These are phyloP conservation scores for Noctuana brunneofusca DNA, from an alignment of 2,888 invertebrate genomes.

Conservation along the genomic window DNA sequence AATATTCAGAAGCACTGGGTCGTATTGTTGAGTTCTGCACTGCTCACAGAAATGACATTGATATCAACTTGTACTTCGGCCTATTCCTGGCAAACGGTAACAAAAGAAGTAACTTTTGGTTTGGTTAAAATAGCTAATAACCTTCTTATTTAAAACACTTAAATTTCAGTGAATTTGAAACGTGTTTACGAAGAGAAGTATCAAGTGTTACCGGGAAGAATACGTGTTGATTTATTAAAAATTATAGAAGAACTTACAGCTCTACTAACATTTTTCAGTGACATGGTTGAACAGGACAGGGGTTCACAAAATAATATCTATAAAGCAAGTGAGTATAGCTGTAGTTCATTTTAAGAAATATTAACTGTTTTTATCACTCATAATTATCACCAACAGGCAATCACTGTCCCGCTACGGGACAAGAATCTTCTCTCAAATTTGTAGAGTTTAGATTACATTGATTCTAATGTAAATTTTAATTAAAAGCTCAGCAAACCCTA, in stretches of 20 bases:
- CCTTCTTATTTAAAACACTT: background rate
- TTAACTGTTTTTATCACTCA: too few species aligned
- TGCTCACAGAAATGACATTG: constrained; percentile 47
- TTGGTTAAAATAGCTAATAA: background rate
- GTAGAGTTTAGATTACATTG: too few species aligned
- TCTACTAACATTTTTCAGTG: constrained; percentile 39
- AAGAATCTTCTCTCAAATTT: too few species aligned
- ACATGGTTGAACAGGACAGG: constrained; percentile 31
- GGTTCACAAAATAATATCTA: constrained; percentile 30
- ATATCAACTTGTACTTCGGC: constrained; percentile 56
- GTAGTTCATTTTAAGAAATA: too few species aligned
- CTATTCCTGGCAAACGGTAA: constrained; percentile 59
- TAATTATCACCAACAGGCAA: too few species aligned
- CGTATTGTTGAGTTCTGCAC: constrained; percentile 46
- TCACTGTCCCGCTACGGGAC: too few species aligned
- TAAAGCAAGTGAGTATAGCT: constrained; percentile 37
- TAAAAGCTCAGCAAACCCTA: too few species aligned
- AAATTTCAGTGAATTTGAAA: constrained; percentile 52
- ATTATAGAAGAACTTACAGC: constrained; percentile 40
- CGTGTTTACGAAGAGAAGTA: constrained; percentile 34
- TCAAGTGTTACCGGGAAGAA: constrained; percentile 29
- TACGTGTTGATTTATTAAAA: constrained; percentile 34
- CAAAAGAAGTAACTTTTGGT: background rate
- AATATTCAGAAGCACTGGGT: constrained; percentile 49
- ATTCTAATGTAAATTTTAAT: too few species aligned